Percentiles rank a stretch among this genome's conserved stretches.
phyloP scores from a whole-genome alignment of 2,888 invertebrate genomes.

The Sicus ferrugineus region DNA sequence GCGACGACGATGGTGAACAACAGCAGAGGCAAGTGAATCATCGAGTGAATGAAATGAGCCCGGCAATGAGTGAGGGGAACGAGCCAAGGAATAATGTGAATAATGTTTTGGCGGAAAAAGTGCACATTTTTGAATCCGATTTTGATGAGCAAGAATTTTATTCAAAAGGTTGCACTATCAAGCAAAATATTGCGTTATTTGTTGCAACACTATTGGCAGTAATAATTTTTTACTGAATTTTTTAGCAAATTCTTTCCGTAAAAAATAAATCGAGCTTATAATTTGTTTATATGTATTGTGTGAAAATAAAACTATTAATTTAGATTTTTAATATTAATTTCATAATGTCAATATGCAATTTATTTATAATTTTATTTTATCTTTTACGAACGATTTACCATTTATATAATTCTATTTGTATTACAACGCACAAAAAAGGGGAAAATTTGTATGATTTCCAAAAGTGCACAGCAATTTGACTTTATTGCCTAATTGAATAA shows the following conservation, averaged over 20 bases:
- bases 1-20: background rate
- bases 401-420: background rate
- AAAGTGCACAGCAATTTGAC: constrained; percentile 24
- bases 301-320: background rate
- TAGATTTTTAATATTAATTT: background rate
- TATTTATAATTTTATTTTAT: background rate
- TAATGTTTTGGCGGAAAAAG: background rate
- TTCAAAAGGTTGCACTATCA: background rate
- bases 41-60: background rate
- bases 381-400: background rate
- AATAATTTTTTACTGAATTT: no score
- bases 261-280: no score
- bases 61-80: background rate
- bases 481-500: constrained; percentile 15
- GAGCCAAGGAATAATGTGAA: background rate
- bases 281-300: no score
- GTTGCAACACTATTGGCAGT: background rate
- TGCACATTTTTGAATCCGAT: background rate
- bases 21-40: background rate
- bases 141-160: background rate
- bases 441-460: background rate
- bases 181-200: background rate
- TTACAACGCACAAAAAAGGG: background rate
- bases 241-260: no score
- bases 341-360: background rate